These are phyloP conservation scores for Drosophila oshimai DNA, from an alignment of 1,140 invertebrate species.

Conservation along the genomic window DNA sequence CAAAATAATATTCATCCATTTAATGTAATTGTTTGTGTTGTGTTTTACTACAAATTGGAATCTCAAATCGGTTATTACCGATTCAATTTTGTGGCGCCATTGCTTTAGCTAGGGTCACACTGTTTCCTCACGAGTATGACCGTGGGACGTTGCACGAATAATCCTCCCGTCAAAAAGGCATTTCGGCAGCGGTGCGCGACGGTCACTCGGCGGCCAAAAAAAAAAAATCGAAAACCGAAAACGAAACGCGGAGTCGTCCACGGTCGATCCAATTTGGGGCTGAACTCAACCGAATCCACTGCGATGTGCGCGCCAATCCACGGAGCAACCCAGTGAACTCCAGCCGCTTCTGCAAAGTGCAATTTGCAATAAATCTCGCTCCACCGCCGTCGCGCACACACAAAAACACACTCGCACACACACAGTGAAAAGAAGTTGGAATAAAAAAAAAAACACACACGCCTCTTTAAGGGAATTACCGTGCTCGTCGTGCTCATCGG, in stretches of 20 bases:
- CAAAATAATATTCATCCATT: too few relatives aligned
- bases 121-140: neutral
- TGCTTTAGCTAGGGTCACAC: neutral
- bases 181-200: neutral
- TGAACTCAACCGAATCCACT: conserved; percentile 1
- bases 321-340: conserved; percentile 10
- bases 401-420: neutral
- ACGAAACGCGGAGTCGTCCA: neutral
- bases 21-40: neutral
- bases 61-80: too few relatives aligned
- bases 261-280: neutral
- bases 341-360: too few relatives aligned
- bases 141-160: neutral
- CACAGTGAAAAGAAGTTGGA: conserved; percentile 19
- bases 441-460: neutral
- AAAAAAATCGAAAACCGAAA: neutral
- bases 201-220: neutral
- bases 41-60: too few relatives aligned
- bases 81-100: too few relatives aligned
- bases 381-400: conserved; percentile 1
- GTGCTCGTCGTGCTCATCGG: conserved; percentile 11
- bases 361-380: conserved; percentile 3
- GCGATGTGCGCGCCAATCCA: conserved; percentile 22
- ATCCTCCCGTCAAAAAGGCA: too few relatives aligned
- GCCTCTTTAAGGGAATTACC: conserved; percentile 10